Conservation (phyloP, 2,797 vertebrate species). For the Rhodeus uyekii region DNA sequence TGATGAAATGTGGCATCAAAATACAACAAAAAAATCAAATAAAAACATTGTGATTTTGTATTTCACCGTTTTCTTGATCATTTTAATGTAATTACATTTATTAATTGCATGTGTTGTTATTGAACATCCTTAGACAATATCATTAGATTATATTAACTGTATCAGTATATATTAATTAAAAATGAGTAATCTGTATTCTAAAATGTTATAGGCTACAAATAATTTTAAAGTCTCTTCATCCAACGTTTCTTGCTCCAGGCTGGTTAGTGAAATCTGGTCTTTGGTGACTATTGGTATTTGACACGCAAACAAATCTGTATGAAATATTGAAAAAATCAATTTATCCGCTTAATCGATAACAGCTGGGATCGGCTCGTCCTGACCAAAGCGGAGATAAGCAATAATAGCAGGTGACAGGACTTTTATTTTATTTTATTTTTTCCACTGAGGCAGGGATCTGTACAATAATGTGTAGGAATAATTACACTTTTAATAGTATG, state of each 20-base stretch:
- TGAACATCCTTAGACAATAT: neutral
- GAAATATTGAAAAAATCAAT: neutral
- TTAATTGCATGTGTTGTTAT: neutral
- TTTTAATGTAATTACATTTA: neutral
- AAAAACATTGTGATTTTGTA: neutral
- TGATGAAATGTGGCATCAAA: neutral
- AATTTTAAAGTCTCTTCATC: neutral
- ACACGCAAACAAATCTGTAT: neutral
- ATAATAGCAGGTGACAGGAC: neutral
- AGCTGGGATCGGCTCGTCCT: neutral
- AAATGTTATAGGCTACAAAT: too few relatives aligned
- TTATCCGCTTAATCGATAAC: neutral
- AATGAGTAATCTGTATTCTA: neutral
- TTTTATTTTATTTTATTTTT: neutral
- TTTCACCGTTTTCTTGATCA: neutral
- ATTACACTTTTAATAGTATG: neutral
- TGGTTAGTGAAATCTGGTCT: neutral
- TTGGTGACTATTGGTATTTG: too few relatives aligned
- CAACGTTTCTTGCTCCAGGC: neutral
- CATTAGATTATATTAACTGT: neutral
- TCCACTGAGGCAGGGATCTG: too few relatives aligned
- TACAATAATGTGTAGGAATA: neutral
- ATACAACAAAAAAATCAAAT: neutral
- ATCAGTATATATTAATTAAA: neutral
- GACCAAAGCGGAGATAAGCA: neutral